Conservation (phyloP, 2,888 invertebrate species). For the Amphiduros pacificus region DNA sequence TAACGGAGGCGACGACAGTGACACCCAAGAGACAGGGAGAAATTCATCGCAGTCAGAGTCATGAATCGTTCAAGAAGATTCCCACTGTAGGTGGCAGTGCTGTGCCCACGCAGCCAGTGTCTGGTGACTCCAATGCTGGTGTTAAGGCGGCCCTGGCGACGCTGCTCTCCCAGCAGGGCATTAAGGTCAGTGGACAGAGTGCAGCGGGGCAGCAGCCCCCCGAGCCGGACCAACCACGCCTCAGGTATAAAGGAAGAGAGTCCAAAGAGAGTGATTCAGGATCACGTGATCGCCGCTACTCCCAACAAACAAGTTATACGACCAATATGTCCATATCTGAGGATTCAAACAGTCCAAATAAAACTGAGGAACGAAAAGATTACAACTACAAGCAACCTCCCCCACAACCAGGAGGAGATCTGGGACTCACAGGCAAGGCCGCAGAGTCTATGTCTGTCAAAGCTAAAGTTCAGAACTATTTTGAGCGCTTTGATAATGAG, state of each 20-base stretch:
- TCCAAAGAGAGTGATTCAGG: background rate
- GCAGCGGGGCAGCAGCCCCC: background rate
- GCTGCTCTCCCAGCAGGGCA: conserved; percentile 63
- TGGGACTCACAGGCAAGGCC: conserved; percentile 1
- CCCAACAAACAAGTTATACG: conserved; percentile 17
- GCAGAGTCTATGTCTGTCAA: conserved; percentile 22
- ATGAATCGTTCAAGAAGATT: background rate
- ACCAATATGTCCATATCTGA: conserved; percentile 19
- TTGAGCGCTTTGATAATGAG: conserved; percentile 15
- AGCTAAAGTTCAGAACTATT: conserved; percentile 34
- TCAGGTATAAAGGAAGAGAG: background rate
- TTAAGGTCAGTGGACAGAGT: conserved; percentile 41
- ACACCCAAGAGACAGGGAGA: background rate
- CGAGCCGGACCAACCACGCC: background rate
- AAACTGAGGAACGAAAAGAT: background rate
- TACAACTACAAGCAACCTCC: conserved; percentile 4
- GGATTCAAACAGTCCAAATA: conserved; percentile 15
- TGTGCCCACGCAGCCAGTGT: too few relatives aligned
- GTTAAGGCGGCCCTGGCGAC: conserved; percentile 63
- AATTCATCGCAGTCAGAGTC: background rate
- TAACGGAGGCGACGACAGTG: background rate
- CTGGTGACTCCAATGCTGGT: conserved; percentile 43
- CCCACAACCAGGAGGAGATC: background rate
- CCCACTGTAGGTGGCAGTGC: background rate
- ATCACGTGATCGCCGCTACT: conserved; percentile 4